These are phyloP conservation scores for Labrus mixtus DNA, from an alignment of 2,113 vertebrate genomes.

Conservation along the genomic window DNA sequence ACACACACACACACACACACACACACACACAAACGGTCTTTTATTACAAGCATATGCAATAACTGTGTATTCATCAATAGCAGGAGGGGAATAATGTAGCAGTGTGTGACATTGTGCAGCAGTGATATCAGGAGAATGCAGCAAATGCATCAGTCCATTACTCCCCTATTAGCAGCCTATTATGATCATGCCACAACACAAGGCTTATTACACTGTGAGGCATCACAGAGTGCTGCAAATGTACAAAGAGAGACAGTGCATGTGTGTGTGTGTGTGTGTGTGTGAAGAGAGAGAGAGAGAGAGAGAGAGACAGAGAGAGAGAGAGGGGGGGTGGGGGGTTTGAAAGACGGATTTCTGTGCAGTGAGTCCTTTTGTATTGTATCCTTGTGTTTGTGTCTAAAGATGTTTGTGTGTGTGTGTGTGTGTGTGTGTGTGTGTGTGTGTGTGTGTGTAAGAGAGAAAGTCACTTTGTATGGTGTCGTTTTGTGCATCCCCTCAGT, in stretches of 20 bases:
- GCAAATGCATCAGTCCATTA: constrained; percentile 74
- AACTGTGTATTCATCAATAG: constrained; percentile 52
- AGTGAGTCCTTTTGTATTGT: too few species aligned
- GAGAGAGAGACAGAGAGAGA: too few species aligned
- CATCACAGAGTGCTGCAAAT: constrained; percentile 35
- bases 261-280: constrained; percentile 6
- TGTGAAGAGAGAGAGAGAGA: background rate
- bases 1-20: too few species aligned
- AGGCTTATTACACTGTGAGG: constrained; percentile 29
- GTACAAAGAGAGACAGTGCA: constrained; percentile 7
- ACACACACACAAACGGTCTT: constrained; percentile 20
- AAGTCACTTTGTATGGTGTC: too few species aligned
- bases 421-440: constrained; percentile 11
- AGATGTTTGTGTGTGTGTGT: too few species aligned
- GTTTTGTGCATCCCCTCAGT: too few species aligned
- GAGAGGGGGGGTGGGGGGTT: too few species aligned
- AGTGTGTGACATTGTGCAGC: constrained; percentile 44
- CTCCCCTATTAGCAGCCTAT: constrained; percentile 65
- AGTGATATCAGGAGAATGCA: constrained; percentile 51
- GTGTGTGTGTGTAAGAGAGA: constrained; percentile 2
- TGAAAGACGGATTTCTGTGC: too few species aligned
- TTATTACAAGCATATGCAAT: constrained; percentile 55
- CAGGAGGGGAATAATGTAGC: constrained; percentile 48
- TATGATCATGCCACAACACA: constrained; percentile 54
- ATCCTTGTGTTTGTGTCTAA: background rate